These are phyloP conservation scores for Conus canariensis DNA, from an alignment of 2,888 invertebrate species.

Conservation along the genomic window DNA sequence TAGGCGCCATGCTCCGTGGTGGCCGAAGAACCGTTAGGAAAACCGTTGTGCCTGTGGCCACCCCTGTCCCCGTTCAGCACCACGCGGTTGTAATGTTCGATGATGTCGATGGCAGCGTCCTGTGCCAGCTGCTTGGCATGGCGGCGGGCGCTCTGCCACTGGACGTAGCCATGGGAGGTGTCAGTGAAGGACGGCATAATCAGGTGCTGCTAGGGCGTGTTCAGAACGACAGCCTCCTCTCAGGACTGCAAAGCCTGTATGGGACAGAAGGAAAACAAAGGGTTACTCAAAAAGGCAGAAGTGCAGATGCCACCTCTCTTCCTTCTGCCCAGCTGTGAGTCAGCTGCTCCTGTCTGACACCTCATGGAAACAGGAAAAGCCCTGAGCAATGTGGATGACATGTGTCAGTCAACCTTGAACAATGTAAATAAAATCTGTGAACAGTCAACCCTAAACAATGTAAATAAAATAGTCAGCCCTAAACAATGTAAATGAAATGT, in stretches of 20 bases:
- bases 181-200: conserved; percentile 25
- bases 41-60: not conserved
- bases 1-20: not conserved
- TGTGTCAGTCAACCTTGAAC: not conserved
- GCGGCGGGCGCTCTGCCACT: conserved; percentile 36
- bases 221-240: not conserved
- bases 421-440: too few species aligned
- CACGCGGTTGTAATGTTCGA: not conserved
- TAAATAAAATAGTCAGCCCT: too few species aligned
- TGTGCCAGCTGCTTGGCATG: conserved; percentile 14
- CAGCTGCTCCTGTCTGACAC: too few species aligned
- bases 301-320: not conserved
- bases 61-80: not conserved
- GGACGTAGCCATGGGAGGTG: conserved; percentile 33
- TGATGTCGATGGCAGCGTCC: conserved; percentile 10
- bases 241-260: not conserved
- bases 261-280: not conserved
- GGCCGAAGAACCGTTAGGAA: not conserved
- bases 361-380: not conserved
- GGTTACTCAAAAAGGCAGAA: not conserved
- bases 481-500: too few species aligned
- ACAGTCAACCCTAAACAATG: too few species aligned
- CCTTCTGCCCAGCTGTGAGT: too few species aligned
- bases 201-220: not conserved
- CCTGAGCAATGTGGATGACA: not conserved